A percentile compares a stretch with the other conserved stretches of the same genome.
Conservation (phyloP, 2,113 vertebrate species). For the Chinchilla lanigera region DNA sequence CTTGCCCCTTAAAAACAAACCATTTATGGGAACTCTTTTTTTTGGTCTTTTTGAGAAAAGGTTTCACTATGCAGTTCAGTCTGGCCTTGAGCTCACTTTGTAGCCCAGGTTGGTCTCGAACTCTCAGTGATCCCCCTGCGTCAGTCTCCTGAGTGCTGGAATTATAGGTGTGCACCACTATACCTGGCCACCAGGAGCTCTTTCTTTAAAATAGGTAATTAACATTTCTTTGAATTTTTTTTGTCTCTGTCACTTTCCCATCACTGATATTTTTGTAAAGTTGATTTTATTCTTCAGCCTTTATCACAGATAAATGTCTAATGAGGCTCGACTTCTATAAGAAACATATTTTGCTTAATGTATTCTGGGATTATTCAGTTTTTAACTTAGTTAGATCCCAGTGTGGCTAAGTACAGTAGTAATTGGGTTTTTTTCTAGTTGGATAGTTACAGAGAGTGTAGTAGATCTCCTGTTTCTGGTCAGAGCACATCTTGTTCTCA, state of each 20-base stretch:
- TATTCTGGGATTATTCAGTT: slow-evolving; percentile 7
- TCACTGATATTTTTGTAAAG: not conserved
- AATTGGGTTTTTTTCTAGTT: slow-evolving; percentile 33
- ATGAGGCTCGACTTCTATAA: not conserved
- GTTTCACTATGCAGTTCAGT: not conserved
- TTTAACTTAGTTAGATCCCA: slow-evolving; percentile 39
- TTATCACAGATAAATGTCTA: not conserved
- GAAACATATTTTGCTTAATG: not conserved
- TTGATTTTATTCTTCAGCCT: not conserved
- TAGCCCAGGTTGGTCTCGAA: not conserved
- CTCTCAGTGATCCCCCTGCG: too few relatives aligned
- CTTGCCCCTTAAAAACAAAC: not conserved
- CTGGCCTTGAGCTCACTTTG: too few relatives aligned
- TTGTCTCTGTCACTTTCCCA: not conserved
- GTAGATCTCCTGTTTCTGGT: slow-evolving; percentile 37
- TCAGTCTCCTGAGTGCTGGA: too few relatives aligned
- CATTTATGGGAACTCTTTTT: not conserved
- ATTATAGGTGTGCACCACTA: not conserved
- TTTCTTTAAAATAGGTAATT: slow-evolving; percentile 30
- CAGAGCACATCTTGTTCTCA: slow-evolving; percentile 69
- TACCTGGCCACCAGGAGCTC: not conserved
- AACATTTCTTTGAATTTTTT: not conserved
- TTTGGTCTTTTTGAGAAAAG: not conserved
- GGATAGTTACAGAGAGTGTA: not conserved
- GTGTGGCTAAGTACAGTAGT: not conserved